Evolutionary conservation across 2,113 vertebrate species (phyloP), one percentile per base, ranked within the genome.

Genomic region (Macrotis lagotis): DNA sequence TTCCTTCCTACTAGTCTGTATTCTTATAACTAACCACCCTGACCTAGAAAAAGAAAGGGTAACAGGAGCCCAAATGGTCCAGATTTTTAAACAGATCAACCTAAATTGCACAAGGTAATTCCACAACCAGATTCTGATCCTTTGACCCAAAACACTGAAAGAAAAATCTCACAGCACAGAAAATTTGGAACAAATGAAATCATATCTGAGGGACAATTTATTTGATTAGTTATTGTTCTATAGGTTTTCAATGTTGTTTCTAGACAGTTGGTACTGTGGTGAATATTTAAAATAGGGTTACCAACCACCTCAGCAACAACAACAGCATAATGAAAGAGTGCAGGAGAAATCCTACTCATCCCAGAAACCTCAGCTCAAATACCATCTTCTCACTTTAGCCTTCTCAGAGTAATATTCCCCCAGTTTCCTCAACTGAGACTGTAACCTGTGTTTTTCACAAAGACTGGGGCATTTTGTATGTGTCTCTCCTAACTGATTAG

Each of bases 171-270:
- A 25, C 49, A 91, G 83, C 47, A 93, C 48, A 51, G 26, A 95
- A 59, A 92, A 74, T 48, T 22, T 31, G 48, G 48, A 48, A 48
- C 31, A 50, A 90, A 50, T 12, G 37, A 19, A n/a, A 48, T 31
- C 48, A 37, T 37, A 66, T 66, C 66, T 95, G 47, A 92, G 53
- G 1, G 48, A 12, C 31, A 89, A 91, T 24, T 96, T 91, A 90
- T 25, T 90, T 90, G 44, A 94, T n/a, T 52, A 93, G 50, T 92
- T 90, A 59, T 92, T 93, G 74, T 88, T 94, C 0, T 74, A 50
- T 51, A 90, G 50, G 50, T 22, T 48, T 91, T 59, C 90, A 89
- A 93, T 93, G 88, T 94, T 89, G 91, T 96, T 95, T n/a, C 90
- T 50, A 93, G 91, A 89, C 5, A 51, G 91, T 93, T 92, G 28